Conservation (phyloP, 2,797 vertebrate genomes). For the Sebastes aleutianus region DNA sequence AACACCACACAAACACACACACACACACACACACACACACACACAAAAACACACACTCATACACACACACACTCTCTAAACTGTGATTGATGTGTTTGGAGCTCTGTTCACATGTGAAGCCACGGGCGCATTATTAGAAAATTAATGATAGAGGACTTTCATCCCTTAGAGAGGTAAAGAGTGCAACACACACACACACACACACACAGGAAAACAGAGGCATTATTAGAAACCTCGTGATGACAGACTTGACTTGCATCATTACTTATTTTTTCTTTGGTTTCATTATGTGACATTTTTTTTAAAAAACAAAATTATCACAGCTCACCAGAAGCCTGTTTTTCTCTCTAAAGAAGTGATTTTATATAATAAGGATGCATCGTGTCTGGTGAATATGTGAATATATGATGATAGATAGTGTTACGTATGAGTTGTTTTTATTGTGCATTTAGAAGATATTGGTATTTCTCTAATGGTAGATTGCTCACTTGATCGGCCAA, state of each 20-base stretch:
- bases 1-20: neutral
- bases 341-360: neutral
- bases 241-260: constrained; percentile 33
- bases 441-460: neutral
- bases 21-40: constrained; percentile 1
- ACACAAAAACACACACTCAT: too few species aligned
- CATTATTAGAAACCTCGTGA: constrained; percentile 37
- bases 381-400: neutral
- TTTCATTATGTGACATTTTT: constrained; percentile 54
- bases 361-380: neutral
- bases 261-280: constrained; percentile 36
- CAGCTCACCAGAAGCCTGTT: constrained; percentile 16
- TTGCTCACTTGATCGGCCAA: too few species aligned
- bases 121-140: constrained; percentile 61
- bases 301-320: constrained; percentile 43
- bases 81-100: constrained; percentile 62
- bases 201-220: neutral
- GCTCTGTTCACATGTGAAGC: constrained; percentile 58
- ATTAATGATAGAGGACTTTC: constrained; percentile 66
- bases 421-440: neutral
- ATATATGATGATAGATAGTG: neutral
- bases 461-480: neutral
- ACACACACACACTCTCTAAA: neutral
- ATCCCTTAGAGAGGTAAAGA: constrained; percentile 48
- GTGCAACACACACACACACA: neutral